Conservation (phyloP, 2,797 vertebrate species). For the Calcarius lapponicus region DNA sequence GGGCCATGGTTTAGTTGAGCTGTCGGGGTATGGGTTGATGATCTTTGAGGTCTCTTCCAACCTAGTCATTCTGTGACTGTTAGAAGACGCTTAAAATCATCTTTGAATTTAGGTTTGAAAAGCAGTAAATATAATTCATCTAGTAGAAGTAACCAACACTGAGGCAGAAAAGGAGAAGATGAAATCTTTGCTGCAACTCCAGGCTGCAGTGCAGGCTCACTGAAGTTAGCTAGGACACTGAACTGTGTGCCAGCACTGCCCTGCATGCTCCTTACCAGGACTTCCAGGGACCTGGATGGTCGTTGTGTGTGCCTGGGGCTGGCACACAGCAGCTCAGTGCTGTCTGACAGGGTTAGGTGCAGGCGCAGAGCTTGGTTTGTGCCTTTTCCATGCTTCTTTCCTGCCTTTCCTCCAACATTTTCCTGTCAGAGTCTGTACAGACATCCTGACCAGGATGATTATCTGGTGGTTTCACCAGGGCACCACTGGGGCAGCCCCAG, state of each 20-base stretch:
- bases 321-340: neutral
- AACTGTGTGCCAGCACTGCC: neutral
- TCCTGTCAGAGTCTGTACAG: neutral
- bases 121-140: neutral
- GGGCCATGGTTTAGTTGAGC: neutral
- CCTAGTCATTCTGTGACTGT: neutral
- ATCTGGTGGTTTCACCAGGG: neutral
- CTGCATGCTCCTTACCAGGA: neutral
- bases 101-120: neutral
- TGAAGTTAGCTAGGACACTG: neutral
- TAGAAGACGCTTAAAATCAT: neutral
- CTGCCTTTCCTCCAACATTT: neutral
- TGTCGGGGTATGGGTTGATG: neutral
- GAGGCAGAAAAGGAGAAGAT: neutral
- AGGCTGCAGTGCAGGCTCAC: neutral
- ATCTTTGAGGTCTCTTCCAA: neutral
- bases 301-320: neutral
- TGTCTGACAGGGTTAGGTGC: neutral
- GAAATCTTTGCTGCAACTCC: neutral
- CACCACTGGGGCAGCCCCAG: neutral
- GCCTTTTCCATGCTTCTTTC: neutral
- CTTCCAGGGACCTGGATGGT: neutral
- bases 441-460: neutral
- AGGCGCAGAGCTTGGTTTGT: neutral
- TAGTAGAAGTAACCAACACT: neutral